phyloP scores from a whole-genome alignment of 2,113 vertebrate species.

The Trematomus loennbergii region DNA sequence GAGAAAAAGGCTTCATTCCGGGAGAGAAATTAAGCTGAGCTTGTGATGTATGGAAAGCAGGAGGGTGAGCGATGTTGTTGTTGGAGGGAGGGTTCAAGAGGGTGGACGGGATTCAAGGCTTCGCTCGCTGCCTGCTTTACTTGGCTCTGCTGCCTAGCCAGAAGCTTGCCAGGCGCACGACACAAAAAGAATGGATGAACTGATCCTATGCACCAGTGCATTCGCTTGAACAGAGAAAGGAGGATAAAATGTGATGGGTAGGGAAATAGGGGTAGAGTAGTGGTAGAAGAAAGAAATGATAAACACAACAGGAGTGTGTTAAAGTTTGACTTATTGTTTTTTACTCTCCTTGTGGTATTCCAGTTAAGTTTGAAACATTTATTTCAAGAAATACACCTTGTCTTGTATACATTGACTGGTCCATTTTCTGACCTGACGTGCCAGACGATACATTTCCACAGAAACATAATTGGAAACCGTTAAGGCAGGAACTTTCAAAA shows the following conservation, averaged over 20 bases:
- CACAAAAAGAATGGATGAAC: background rate
- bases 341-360: too few relatives aligned
- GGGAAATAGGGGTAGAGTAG: too few relatives aligned
- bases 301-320: too few relatives aligned
- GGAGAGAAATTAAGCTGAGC: constrained; percentile 63
- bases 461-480: too few relatives aligned
- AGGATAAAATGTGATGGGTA: background rate
- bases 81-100: constrained; percentile 64
- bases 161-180: constrained; percentile 29
- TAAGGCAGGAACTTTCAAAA: too few relatives aligned
- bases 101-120: constrained; percentile 52
- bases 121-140: constrained; percentile 28
- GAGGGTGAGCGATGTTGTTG: constrained; percentile 56
- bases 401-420: too few relatives aligned
- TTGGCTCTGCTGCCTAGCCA: constrained; percentile 20
- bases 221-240: background rate
- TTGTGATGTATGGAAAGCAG: constrained; percentile 66
- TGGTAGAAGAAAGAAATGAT: too few relatives aligned
- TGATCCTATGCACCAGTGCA: background rate
- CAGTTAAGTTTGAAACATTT: too few relatives aligned
- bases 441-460: too few relatives aligned
- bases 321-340: too few relatives aligned
- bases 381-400: too few relatives aligned
- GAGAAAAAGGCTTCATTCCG: constrained; percentile 38
- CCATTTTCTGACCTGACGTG: too few relatives aligned